Base-by-base conservation (phyloP, 2,113 vertebrate genomes). In the Camelus bactrianus region DNA sequence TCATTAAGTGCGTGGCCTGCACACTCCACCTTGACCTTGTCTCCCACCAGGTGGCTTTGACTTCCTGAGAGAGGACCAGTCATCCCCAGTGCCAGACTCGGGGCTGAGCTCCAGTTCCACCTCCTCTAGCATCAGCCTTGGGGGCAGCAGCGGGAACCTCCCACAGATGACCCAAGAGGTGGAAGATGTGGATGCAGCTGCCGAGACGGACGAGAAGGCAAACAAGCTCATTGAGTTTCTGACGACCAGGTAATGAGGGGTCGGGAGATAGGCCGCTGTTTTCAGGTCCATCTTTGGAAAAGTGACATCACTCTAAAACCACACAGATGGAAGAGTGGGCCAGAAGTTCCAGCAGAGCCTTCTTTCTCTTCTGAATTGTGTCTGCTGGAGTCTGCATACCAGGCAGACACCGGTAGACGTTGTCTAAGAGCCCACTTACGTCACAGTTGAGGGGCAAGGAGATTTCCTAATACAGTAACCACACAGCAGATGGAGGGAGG, bases 141-240 rank as follows among this genome's bases (percentile, higher is more conserved):
- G 99, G 52, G 99, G 99, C 98, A 99, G 99, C 98, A 99, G 99
- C 60, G 99, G 99, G 91, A 99, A 99, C 97, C 98, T 99, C 94
- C 99, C 99, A 1, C 99, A 99, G 82, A 99, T 99, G 94, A 99
- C 99, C 35, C 99, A 99, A 0, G 99, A 99, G 97, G 99, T 99
- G 56, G 99, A 99, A 81, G 99, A 99, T 30, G 99, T 99, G 28
- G 99, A 99, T 76, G 72, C 98, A 1, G 97, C 99, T 85, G 98
- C 98, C 0, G 99, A 99, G 95, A 98, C 98, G 0, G 99, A 99
- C 73, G 99, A 99, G 96, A 99, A 99, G 97, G 99, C 99, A 38
- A 99, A 99, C 98, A 99, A 99, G 97, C 99, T 99, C 93, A 99
- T 99, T 14, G 99, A 99, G 98, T 99, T 99, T 97, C 99, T 99